Base-by-base conservation (phyloP, 2,888 invertebrate genomes). In the Synanthedon formicaeformis region DNA sequence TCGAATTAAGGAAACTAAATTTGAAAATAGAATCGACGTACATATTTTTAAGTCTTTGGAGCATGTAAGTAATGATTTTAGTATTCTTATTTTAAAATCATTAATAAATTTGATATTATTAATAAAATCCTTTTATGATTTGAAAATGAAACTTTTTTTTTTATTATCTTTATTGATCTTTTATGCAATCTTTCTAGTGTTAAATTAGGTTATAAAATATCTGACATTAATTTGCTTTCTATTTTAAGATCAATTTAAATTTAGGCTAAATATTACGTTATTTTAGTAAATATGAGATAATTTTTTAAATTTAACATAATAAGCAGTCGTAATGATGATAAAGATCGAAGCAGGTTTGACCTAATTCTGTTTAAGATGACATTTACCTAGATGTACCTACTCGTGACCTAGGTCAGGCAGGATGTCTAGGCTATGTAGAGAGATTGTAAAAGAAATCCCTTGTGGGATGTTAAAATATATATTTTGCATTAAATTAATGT, bases 21-120 rank as follows among this genome's bases (percentile, higher is more conserved):
- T n/a, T 14, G n/a, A 45, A 45, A 45, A 45, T 13, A 14, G n/a
- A 45, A 45, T 14, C 14, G 13, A 14, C 45, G 10, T 2, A 14
- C 45, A 3, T 2, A 14, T 45, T 45, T 45, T 45, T 34, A 34
- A 34, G 11, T 45, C 45, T n/a, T 45, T 45, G 45, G 45, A 45
- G 11, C 10, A 8, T 57, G 45, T 81, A 58, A 76, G 80, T 79
- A 77, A 76, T 67, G 75, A 81, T 79, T 81, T 77, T 71, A 14
- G 16, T 16, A 8, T 11, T 49, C 23, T 16, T 16, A 14, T 49
- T 49, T 49, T 49, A 10, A 49, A 49, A n/a, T 14, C 23, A 18
- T 2, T 14, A 5, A n/a, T 45, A n/a, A 6, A 6, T 45, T 45
- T n/a, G 13, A 2, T n/a, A 45, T 45, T 45, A 10, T 45, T 45